Conservation (phyloP, 2,888 invertebrate species). For the Nymphalis c-album region DNA sequence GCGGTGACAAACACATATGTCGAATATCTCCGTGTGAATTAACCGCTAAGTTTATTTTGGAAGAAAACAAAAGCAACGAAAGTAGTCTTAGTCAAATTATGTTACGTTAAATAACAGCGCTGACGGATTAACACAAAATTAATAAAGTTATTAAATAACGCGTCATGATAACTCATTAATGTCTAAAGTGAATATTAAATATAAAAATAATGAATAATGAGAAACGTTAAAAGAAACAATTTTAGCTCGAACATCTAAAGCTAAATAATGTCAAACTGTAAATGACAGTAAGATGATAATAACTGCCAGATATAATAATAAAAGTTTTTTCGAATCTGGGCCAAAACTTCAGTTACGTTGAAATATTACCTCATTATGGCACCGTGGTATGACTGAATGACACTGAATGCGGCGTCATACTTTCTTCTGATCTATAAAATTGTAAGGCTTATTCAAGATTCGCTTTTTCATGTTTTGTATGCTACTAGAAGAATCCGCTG, state of each 20-base stretch:
- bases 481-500: not conserved
- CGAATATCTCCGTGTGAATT: too few species aligned
- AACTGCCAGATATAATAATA: slow-evolving; percentile 41
- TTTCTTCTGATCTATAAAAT: slow-evolving; percentile 27
- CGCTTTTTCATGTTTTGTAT: slow-evolving; percentile 9
- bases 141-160: not conserved
- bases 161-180: not conserved
- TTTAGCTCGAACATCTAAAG: slow-evolving; percentile 1
- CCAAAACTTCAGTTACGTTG: slow-evolving; percentile 47
- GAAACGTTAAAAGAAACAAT: slow-evolving; percentile 4
- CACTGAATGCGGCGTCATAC: slow-evolving; percentile 36
- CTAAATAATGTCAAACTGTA: slow-evolving; percentile 28
- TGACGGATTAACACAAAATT: too few species aligned
- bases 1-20: too few species aligned
- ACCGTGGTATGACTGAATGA: slow-evolving; percentile 36
- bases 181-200: not conserved
- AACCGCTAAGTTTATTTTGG: too few species aligned
- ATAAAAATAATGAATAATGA: not conserved
- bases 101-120: too few species aligned
- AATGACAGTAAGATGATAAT: slow-evolving; percentile 37
- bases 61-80: too few species aligned
- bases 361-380: slow-evolving; percentile 49
- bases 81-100: too few species aligned
- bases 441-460: slow-evolving; percentile 14
- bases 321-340: slow-evolving; percentile 46